Percentiles rank a stretch among this genome's conserved stretches.
phyloP scores from a whole-genome alignment of 2,888 invertebrate species.

The Caenorhabditis macrosperma region DNA sequence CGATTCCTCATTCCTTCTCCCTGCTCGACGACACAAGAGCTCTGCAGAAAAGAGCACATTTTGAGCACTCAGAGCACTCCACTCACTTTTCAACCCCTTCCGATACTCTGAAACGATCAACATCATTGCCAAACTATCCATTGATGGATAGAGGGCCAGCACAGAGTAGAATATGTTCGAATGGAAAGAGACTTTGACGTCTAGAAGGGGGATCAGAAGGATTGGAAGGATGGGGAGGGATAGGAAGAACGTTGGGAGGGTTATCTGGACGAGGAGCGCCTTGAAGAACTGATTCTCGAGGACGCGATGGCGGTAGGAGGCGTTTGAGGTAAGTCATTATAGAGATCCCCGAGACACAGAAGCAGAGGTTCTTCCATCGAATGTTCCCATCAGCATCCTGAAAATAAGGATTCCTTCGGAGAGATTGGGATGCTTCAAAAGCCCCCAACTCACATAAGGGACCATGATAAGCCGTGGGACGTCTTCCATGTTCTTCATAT shows the following conservation, averaged over 20 bases:
- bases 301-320: slow-evolving; percentile 11
- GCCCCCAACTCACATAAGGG: background rate
- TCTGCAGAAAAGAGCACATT: no score
- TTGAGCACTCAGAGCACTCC: no score
- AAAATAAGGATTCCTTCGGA: no score
- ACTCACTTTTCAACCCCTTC: background rate
- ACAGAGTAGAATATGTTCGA: slow-evolving; percentile 13
- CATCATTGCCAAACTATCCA: slow-evolving; percentile 16
- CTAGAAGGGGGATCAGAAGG: slow-evolving; percentile 6
- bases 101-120: slow-evolving; percentile 16
- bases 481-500: background rate
- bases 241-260: slow-evolving; percentile 6
- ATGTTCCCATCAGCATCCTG: slow-evolving; percentile 13
- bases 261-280: slow-evolving; percentile 12
- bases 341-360: background rate
- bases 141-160: background rate
- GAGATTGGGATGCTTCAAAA: no score
- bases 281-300: slow-evolving; percentile 29
- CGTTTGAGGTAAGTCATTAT: slow-evolving; percentile 26
- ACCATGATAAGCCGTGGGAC: background rate
- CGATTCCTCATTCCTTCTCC: no score
- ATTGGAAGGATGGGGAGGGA: slow-evolving; percentile 17
- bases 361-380: slow-evolving; percentile 11
- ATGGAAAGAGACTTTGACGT: slow-evolving; percentile 11
- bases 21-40: no score